Base-by-base conservation (phyloP, 2,113 vertebrate genomes). In the Piaya cayana region DNA sequence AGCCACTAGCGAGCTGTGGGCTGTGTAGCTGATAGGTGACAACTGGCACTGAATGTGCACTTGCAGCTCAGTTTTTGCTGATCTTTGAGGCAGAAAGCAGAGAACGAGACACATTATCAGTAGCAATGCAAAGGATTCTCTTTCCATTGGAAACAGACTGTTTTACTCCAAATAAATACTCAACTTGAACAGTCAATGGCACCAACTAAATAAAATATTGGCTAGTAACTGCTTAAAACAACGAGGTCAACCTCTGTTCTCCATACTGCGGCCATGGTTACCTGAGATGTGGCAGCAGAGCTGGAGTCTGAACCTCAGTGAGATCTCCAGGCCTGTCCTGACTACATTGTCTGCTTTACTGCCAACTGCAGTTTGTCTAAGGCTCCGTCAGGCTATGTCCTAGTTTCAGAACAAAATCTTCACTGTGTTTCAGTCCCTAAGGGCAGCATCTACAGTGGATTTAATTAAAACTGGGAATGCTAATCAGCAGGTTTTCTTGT, bases 391-490 rank as follows among this genome's bases (percentile, higher is more conserved):
- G 78, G 67, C 82, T 42, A 2, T 87, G 88, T 78, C 85, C 93
- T 95, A 94, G 68, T 96, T 97, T 94, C 60, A 55, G 76, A 94
- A 81, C 63, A 95, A 7, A 80, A 62, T 80, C 86, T 85, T 91
- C 47, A 20, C 75, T 86, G 22, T 16, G 19, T 85, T 82, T 65
- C 43, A 39, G 71, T 82, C 82, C 92, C 79, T 82, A 71, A 69
- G 88, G 84, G 74, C 83, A 68, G 37, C 30, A 88, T 71, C 90
- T 83, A 62, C 76, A 86, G 55, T 43, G 90, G 79, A 86, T 74
- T 90, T 93, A 93, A 95, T 95, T 95, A 96, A 93, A 93, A 91
- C 59, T 90, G 67, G 79, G 75, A 91, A 90, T 80, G 87, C 87
- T 97, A 90, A 95, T 95, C 90, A 91, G 90, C 78, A 79, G 75